Percentiles rank a stretch among this genome's conserved stretches.
These are phyloP conservation scores for Crocidura indochinensis DNA, from an alignment of 2,797 vertebrate genomes.

Conservation along the genomic window DNA sequence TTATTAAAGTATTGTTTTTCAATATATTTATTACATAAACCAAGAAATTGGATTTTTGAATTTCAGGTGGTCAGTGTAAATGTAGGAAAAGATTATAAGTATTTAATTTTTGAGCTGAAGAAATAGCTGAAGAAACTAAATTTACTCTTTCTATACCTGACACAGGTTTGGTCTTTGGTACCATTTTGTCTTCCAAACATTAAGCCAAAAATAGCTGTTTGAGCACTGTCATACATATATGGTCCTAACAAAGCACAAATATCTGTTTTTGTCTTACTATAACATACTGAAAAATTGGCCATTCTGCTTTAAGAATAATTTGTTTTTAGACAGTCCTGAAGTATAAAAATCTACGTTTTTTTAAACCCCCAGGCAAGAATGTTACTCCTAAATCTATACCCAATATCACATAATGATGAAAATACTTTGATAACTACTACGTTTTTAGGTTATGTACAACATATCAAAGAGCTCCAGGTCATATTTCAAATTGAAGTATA, in stretches of 20 bases:
- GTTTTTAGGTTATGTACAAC: not conserved
- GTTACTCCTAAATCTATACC: conserved; percentile 22
- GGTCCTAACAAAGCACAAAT: too few relatives aligned
- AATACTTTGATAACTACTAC: conserved; percentile 27
- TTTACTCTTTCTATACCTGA: too few relatives aligned
- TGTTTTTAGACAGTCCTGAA: conserved; percentile 60
- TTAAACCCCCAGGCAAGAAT: conserved; percentile 24
- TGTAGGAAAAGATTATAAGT: conserved; percentile 38
- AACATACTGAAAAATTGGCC: conserved; percentile 43
- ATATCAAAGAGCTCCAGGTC: not conserved
- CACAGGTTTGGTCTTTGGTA: too few relatives aligned
- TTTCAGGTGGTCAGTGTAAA: conserved; percentile 61
- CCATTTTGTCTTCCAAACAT: too few relatives aligned
- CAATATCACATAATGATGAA: conserved; percentile 28
- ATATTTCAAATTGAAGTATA: conserved; percentile 14
- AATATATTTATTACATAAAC: conserved; percentile 44
- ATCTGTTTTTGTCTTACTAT: conserved; percentile 46
- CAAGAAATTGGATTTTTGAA: conserved; percentile 26
- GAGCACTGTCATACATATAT: too few relatives aligned
- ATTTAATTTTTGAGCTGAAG: too few relatives aligned
- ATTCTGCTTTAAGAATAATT: conserved; percentile 15
- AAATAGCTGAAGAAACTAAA: too few relatives aligned
- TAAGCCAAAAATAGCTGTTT: too few relatives aligned
- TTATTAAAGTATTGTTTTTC: conserved; percentile 62
- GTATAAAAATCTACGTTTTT: conserved; percentile 20